phyloP scores from a whole-genome alignment of 1,140 invertebrate species.

The Heliconius congener region DNA sequence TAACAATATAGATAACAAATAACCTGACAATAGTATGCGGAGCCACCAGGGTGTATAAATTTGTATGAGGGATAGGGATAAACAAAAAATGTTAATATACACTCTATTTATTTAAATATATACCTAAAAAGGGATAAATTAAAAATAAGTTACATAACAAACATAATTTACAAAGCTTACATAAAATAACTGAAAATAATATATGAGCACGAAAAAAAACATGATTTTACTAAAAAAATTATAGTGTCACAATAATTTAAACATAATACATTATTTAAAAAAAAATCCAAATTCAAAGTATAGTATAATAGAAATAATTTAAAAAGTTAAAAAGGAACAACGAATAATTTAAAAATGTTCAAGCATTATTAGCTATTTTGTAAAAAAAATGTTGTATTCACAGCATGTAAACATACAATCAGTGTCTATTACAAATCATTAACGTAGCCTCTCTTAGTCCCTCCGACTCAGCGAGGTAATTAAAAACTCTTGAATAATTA shows the following conservation, averaged over 20 bases:
- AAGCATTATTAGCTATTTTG: constrained; percentile 31
- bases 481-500: constrained; percentile 66
- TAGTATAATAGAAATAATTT: constrained; percentile 11
- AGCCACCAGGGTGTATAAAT: not conserved
- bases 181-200: constrained; percentile 34
- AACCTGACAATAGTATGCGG: not conserved
- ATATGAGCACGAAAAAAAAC: constrained; percentile 15
- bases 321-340: constrained; percentile 11
- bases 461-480: constrained; percentile 50
- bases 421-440: constrained; percentile 49
- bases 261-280: not conserved
- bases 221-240: not conserved
- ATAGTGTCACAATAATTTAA: not conserved
- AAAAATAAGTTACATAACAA: constrained; percentile 70
- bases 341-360: constrained; percentile 31
- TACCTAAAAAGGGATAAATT: constrained; percentile 71
- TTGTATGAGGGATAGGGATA: not conserved
- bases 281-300: constrained; percentile 29
- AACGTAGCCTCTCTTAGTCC: constrained; percentile 58
- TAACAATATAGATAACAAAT: too few species aligned
- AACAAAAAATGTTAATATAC: constrained; percentile 57
- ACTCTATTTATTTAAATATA: constrained; percentile 68
- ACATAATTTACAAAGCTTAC: constrained; percentile 53
- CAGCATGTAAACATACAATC: constrained; percentile 39
- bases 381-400: constrained; percentile 32